phyloP scores from a whole-genome alignment of 2,888 invertebrate genomes.

The Alsophila aescularia region DNA sequence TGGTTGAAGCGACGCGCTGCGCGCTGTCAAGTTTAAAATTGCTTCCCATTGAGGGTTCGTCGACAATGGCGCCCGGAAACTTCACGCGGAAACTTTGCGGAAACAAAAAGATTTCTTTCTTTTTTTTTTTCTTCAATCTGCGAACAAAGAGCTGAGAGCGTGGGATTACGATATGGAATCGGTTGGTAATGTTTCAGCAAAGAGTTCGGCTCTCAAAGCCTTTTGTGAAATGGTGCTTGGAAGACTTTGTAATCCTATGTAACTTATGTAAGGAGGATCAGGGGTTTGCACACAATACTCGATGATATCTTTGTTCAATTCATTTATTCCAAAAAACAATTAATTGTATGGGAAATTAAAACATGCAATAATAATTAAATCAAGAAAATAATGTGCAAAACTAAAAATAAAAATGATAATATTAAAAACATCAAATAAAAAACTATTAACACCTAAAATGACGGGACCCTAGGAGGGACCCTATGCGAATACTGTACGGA shows the following conservation, averaged over 20 bases:
- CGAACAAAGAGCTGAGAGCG: constrained; percentile 11
- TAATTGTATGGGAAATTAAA: too few species aligned
- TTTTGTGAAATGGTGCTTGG: constrained; percentile 1
- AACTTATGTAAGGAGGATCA: background rate
- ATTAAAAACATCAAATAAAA: too few species aligned
- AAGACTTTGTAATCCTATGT: background rate
- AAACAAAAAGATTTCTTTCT: constrained; percentile 36
- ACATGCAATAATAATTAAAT: too few species aligned
- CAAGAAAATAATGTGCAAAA: too few species aligned
- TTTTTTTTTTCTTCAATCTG: constrained; percentile 1
- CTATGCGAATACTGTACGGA: too few species aligned
- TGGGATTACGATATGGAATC: constrained; percentile 7
- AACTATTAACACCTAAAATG: too few species aligned
- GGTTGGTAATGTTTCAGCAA: background rate
- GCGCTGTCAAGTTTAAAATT: constrained; percentile 56
- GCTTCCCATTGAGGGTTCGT: constrained; percentile 53
- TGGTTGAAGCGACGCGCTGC: background rate
- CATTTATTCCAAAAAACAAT: too few species aligned
- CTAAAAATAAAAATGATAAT: too few species aligned
- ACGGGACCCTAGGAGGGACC: too few species aligned
- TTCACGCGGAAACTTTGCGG: constrained; percentile 35
- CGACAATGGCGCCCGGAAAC: constrained; percentile 44
- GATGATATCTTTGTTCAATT: too few species aligned
- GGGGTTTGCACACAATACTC: too few species aligned
- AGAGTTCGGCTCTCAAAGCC: background rate